These are phyloP conservation scores for Nothoprocta pentlandii DNA, from an alignment of 2,113 vertebrate genomes.

Conservation along the genomic window DNA sequence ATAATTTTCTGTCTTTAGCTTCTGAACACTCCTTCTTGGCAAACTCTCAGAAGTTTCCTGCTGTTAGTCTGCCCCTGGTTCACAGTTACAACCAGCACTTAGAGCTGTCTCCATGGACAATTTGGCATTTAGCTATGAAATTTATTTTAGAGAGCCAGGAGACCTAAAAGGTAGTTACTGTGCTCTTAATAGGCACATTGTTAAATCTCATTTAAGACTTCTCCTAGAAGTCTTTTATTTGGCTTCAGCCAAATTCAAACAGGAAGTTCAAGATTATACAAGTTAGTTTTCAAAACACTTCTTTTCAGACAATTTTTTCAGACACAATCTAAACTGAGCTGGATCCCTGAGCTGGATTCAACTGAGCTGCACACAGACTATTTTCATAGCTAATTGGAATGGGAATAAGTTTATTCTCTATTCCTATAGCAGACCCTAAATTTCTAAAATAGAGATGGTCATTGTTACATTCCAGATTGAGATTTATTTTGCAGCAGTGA, in stretches of 20 bases:
- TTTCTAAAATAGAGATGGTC: neutral
- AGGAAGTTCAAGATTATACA: neutral
- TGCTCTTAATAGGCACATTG: rapidly evolving
- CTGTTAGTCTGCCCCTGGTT: neutral
- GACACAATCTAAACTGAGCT: neutral
- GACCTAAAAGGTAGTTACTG: neutral
- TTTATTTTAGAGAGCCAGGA: neutral
- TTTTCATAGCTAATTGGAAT: neutral
- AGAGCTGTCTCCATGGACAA: neutral
- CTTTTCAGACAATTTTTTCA: neutral
- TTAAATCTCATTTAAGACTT: neutral
- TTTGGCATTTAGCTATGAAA: neutral
- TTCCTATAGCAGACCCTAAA: neutral
- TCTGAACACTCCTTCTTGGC: neutral
- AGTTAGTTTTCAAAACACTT: neutral
- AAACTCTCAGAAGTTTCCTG: neutral
- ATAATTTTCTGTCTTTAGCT: neutral
- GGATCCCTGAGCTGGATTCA: neutral
- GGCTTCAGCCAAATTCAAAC: neutral
- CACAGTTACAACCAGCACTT: neutral
- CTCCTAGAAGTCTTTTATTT: neutral
- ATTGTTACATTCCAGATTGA: neutral
- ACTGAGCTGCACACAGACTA: neutral
- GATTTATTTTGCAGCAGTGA: neutral
- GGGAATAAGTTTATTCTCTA: neutral